Conservation (phyloP, 2,888 invertebrate genomes). For the Gerris lacustris region DNA sequence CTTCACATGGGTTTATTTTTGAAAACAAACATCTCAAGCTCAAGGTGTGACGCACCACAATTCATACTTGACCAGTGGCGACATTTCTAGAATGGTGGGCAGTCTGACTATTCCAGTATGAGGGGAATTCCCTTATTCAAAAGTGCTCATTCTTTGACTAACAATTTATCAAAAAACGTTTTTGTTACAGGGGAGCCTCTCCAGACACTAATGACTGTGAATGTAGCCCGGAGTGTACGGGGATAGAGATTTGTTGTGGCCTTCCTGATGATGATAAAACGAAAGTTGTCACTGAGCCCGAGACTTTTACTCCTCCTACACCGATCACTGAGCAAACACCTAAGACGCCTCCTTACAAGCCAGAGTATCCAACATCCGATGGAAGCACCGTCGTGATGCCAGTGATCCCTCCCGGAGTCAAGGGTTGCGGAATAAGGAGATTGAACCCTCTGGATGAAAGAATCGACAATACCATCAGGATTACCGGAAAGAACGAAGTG, state of each 20-base stretch:
- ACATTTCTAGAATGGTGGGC: too few relatives aligned
- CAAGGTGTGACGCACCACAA: too few relatives aligned
- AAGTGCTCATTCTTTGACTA: too few relatives aligned
- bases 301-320: background rate
- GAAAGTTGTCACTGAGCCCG: background rate
- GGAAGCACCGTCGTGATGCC: background rate
- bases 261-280: background rate
- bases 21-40: too few relatives aligned
- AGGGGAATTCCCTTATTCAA: too few relatives aligned
- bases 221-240: background rate
- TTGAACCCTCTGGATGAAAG: background rate
- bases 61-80: too few relatives aligned
- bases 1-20: too few relatives aligned
- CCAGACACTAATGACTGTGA: too few relatives aligned
- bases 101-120: too few relatives aligned
- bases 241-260: background rate
- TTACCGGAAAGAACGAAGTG: background rate
- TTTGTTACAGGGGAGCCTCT: background rate
- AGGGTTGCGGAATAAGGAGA: background rate
- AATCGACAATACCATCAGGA: background rate
- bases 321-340: background rate
- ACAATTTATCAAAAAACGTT: too few relatives aligned
- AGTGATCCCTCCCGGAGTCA: background rate
- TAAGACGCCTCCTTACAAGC: too few relatives aligned
- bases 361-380: background rate